phyloP scores from a whole-genome alignment of 2,113 vertebrate genomes.

The Strix aluco region DNA sequence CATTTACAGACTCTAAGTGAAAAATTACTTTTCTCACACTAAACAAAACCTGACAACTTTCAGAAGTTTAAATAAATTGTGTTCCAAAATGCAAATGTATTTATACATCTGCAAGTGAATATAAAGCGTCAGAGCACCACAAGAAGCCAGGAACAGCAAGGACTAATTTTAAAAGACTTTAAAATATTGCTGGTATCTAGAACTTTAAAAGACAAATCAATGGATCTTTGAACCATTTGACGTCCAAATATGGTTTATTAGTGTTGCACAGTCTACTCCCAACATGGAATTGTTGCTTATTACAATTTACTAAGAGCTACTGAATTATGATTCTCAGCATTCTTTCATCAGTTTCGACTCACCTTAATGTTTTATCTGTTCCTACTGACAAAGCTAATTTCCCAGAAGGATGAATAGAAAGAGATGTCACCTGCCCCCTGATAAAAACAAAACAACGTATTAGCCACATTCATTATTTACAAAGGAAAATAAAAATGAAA shows the following conservation, averaged over 20 bases:
- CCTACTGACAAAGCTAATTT: conserved; percentile 94
- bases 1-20: neutral
- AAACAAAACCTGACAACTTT: neutral
- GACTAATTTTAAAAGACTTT: neutral
- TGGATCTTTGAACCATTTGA: neutral
- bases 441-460: conserved; percentile 25
- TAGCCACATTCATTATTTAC: neutral
- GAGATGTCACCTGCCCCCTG: conserved; percentile 89
- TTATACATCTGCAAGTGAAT: neutral
- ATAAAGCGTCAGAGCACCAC: neutral
- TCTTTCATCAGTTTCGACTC: neutral
- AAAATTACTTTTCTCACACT: neutral
- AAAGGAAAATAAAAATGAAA: neutral
- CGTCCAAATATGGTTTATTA: neutral
- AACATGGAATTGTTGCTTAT: neutral
- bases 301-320: neutral
- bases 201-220: neutral
- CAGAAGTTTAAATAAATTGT: neutral
- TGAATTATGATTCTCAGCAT: neutral
- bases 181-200: neutral
- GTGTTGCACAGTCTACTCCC: neutral
- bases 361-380: conserved; percentile 94
- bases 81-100: neutral
- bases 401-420: conserved; percentile 95
- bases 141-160: neutral